A percentile compares a stretch with the other conserved stretches of the same genome.
Conservation (phyloP, 1,140 invertebrate species). For the Spodoptera frugiperda region DNA sequence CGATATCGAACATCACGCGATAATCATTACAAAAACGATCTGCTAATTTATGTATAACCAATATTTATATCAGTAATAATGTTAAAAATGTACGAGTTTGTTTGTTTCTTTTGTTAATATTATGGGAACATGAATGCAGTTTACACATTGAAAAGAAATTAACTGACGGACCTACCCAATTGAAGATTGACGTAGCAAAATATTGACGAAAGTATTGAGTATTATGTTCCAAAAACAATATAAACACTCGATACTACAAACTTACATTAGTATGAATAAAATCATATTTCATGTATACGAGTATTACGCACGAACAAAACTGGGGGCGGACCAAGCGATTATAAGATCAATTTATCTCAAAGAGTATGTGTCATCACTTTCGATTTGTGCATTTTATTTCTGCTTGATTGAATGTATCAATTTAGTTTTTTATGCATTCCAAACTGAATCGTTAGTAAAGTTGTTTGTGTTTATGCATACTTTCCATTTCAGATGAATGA, state of each 20-base stretch:
- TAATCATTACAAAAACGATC: conserved; percentile 19
- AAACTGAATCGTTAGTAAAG: not conserved
- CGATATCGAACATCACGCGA: conserved; percentile 23
- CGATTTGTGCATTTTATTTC: conserved; percentile 1
- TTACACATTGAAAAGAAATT: too few relatives aligned
- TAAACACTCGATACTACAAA: too few relatives aligned
- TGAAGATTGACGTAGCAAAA: too few relatives aligned
- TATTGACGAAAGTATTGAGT: too few relatives aligned
- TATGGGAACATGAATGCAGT: not conserved
- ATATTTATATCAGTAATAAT: not conserved
- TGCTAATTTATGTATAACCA: conserved; percentile 6
- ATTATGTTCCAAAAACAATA: too few relatives aligned
- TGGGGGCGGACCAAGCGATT: not conserved
- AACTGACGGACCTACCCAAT: too few relatives aligned
- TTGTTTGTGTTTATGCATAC: not conserved
- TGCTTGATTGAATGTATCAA: conserved; percentile 18
- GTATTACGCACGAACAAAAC: not conserved
- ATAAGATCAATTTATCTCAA: not conserved
- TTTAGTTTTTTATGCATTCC: conserved; percentile 18
- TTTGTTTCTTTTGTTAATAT: conserved; percentile 9
- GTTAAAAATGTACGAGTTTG: not conserved
- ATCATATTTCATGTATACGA: too few relatives aligned
- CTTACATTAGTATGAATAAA: too few relatives aligned
- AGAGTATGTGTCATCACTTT: not conserved
- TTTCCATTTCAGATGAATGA: not conserved